phyloP scores from a whole-genome alignment of 2,888 invertebrate genomes.

The Lypha dubia region DNA sequence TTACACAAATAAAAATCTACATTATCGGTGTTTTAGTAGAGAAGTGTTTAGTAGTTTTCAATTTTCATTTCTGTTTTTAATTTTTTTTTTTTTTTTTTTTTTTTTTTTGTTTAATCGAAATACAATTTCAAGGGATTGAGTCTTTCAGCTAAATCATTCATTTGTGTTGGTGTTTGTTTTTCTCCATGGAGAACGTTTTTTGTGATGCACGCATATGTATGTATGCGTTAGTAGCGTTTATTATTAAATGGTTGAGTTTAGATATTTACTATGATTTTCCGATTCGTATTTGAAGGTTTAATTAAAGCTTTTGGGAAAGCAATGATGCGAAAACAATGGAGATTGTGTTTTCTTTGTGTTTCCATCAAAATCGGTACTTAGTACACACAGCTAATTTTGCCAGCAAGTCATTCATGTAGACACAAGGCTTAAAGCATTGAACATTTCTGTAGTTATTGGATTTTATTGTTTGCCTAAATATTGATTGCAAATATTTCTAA shows the following conservation, averaged over 20 bases:
- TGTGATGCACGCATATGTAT: slow-evolving; percentile 4
- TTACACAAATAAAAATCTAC: slow-evolving; percentile 6
- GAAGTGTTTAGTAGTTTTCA: slow-evolving; percentile 3
- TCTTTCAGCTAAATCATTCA: slow-evolving; percentile 62
- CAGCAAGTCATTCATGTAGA: slow-evolving; percentile 32
- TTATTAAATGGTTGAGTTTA: slow-evolving; percentile 54
- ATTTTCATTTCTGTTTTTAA: not conserved
- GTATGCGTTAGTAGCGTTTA: slow-evolving; percentile 4
- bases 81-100: not conserved
- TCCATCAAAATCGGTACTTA: not conserved
- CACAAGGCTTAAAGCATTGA: slow-evolving; percentile 2
- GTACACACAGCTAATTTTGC: not conserved
- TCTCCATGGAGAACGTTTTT: not conserved
- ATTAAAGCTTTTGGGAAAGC: slow-evolving; percentile 55
- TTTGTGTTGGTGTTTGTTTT: slow-evolving; percentile 24
- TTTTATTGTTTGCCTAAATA: not conserved
- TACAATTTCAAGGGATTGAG: slow-evolving; percentile 43
- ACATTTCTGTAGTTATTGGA: not conserved
- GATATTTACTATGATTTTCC: slow-evolving; percentile 52
- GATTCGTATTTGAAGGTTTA: slow-evolving; percentile 59
- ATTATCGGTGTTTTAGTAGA: not conserved
- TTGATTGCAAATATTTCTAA: not conserved
- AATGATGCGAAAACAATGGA: slow-evolving; percentile 55
- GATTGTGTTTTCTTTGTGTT: slow-evolving; percentile 47
- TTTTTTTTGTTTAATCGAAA: not conserved